phyloP scores from a whole-genome alignment of 2,888 invertebrate genomes.

The Tetropium fuscum region DNA sequence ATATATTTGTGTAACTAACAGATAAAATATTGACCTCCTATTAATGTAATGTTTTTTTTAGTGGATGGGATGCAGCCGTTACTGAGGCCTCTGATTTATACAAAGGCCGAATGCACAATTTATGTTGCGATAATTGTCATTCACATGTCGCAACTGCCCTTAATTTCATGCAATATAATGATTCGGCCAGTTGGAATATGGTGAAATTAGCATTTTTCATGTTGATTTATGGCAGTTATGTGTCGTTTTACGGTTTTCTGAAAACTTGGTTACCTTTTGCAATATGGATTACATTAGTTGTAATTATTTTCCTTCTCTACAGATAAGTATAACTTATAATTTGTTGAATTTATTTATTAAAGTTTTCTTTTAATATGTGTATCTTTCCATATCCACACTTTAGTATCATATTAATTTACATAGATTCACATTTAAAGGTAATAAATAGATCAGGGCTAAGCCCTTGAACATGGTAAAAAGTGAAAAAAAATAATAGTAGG shows the following conservation, averaged over 20 bases:
- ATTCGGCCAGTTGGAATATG: slow-evolving; percentile 91
- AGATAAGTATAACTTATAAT: too few relatives aligned
- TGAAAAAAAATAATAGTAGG: too few relatives aligned
- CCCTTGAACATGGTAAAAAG: too few relatives aligned
- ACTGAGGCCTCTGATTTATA: slow-evolving; percentile 95
- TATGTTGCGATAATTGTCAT: slow-evolving; percentile 98
- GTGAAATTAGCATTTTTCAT: slow-evolving; percentile 85
- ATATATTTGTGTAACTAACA: not conserved
- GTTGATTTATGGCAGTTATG: slow-evolving; percentile 83
- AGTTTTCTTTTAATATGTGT: not conserved
- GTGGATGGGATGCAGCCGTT: slow-evolving; percentile 90
- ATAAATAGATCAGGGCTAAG: too few relatives aligned
- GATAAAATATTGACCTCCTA: not conserved
- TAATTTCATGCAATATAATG: slow-evolving; percentile 89
- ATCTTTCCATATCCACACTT: too few relatives aligned
- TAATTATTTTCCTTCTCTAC: too few relatives aligned
- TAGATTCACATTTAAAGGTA: too few relatives aligned
- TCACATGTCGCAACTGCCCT: slow-evolving; percentile 96
- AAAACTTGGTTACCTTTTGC: slow-evolving; percentile 90
- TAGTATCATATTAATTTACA: too few relatives aligned
- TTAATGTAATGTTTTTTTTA: slow-evolving; percentile 42
- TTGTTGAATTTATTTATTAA: not conserved
- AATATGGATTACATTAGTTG: slow-evolving; percentile 56
- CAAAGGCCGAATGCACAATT: slow-evolving; percentile 93
- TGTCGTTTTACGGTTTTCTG: slow-evolving; percentile 76